Evolutionary conservation across 37 sponge, comb jelly and placozoan genomes (phyloP), one percentile per base, ranked within the genome.

Genomic region (Spongilla lacustris): DNA sequence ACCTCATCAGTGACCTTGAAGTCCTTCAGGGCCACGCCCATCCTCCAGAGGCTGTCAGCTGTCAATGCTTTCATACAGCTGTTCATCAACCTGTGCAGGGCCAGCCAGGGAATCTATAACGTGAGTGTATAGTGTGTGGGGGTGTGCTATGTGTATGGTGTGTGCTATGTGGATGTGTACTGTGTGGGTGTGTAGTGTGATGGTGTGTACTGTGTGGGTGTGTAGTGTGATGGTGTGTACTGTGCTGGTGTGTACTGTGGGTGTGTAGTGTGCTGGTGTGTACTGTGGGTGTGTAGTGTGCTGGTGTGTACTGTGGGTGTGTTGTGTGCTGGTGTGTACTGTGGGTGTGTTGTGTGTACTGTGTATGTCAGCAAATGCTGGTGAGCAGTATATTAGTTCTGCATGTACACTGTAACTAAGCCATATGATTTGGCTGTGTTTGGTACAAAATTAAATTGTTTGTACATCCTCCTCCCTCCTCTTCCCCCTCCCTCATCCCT

Each of bases 21-120:
- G 75, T 78, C 84, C 36, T 83, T 91, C 17, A 31, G 58, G 19
- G 50, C 37, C 70, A 86, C 88, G 0, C 94, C 94, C 24, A 32
- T 96, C 33, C 78, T 96, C 5, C 94, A 93, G 82, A 89, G 72
- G 12, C 86, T 96, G 66, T 79, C 84, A 21, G 74, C 90, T 26
- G 87, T 83, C 34, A 87, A 91, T 50, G 76, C 78, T 29, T 91
- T 91, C 81, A 89, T 93, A 26, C 86, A 88, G 50, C 67, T 96
- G 50, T 91, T 93, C 67, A 84, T 89, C 12, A 50, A 82, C 34
- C 81, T 96, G 29, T 83, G 87, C 68, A 85, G 83, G 28, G 73
- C 89, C 31, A 84, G 86, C 50, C 94, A 93, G 79, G 87, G 81
- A 34, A 31, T 73, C 31, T 92, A 81, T 69, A 76, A 80, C n/a